A percentile compares a stretch with the other conserved stretches of the same genome.
Conservation (phyloP, 92 coral and sea anemone species). For the Bergia puertoricense region DNA sequence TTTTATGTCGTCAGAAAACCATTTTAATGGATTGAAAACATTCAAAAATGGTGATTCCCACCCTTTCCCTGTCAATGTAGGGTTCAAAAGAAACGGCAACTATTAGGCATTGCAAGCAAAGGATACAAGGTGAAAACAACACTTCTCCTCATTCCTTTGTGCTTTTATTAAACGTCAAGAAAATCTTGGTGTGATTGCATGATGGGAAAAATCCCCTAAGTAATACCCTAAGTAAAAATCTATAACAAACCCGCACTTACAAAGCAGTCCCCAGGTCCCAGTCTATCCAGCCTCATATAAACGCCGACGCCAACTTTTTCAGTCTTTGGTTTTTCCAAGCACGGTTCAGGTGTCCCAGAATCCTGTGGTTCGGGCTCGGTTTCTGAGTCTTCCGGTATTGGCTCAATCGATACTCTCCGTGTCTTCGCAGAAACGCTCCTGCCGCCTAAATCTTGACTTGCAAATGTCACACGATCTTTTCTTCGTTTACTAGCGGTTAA, state of each 20-base stretch:
- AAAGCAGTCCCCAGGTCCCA: constrained; percentile 70
- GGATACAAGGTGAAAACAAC: too few species aligned
- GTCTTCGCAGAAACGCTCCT: constrained; percentile 11
- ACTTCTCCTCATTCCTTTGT: too few species aligned
- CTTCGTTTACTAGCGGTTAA: not conserved
- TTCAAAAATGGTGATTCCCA: too few species aligned
- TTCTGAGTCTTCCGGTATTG: constrained; percentile 19
- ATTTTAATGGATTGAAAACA: too few species aligned
- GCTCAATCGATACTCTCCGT: constrained; percentile 2
- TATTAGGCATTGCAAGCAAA: too few species aligned
- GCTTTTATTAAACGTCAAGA: too few species aligned
- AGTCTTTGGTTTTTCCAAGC: not conserved
- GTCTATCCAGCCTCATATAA: constrained; percentile 76
- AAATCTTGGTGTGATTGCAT: not conserved
- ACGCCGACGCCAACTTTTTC: constrained; percentile 78
- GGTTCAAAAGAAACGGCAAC: too few species aligned
- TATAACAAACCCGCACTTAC: constrained; percentile 52
- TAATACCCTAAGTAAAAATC: not conserved
- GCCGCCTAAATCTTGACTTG: not conserved
- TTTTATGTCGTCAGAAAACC: too few species aligned
- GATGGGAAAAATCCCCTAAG: not conserved
- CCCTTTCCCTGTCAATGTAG: too few species aligned
- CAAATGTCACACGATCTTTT: constrained; percentile 11
- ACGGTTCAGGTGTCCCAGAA: not conserved
- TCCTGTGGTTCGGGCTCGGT: not conserved